These are phyloP conservation scores for Pipistrellus pipistrellus DNA, from an alignment of 2,797 vertebrate species.

Conservation along the genomic window DNA sequence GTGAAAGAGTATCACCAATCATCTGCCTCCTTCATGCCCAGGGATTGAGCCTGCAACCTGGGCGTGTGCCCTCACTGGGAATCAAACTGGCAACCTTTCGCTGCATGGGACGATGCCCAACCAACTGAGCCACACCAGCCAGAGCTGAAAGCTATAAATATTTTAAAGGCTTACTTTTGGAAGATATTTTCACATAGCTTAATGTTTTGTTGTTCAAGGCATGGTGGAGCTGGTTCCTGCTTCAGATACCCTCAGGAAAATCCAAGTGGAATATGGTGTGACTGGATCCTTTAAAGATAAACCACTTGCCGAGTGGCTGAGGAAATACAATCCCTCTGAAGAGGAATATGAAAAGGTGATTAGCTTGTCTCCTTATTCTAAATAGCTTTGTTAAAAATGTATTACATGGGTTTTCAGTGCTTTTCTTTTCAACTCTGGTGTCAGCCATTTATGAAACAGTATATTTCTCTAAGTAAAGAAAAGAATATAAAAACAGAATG, in stretches of 20 bases:
- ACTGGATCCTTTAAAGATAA: conserved; percentile 99
- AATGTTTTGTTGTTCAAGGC: conserved; percentile 88
- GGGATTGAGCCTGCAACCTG: not conserved
- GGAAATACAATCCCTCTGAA: conserved; percentile 98
- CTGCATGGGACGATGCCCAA: not conserved
- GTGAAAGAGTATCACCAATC: not conserved
- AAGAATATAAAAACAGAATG: conserved; percentile 15
- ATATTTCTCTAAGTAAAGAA: conserved; percentile 7
- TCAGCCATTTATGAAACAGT: conserved; percentile 24
- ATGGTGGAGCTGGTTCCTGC: conserved; percentile 98
- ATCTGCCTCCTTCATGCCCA: not conserved
- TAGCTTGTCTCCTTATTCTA: conserved; percentile 43
- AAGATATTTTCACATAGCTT: conserved; percentile 61
- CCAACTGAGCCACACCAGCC: not conserved
- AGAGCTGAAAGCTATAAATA: conserved; percentile 24
- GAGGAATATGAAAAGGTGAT: conserved; percentile 98
- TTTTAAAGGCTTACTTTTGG: conserved; percentile 17
- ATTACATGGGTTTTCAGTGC: conserved; percentile 3
- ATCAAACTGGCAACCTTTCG: not conserved
- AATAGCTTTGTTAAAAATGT: conserved; percentile 16
- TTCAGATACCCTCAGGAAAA: conserved; percentile 98
- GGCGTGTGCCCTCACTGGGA: not conserved
- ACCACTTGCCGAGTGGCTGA: conserved; percentile 97
- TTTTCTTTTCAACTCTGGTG: conserved; percentile 47
- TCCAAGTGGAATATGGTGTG: conserved; percentile 98